Conservation (phyloP, 37 sponge, comb jelly and placozoan species). For the Diacarnus erythraeanus region DNA sequence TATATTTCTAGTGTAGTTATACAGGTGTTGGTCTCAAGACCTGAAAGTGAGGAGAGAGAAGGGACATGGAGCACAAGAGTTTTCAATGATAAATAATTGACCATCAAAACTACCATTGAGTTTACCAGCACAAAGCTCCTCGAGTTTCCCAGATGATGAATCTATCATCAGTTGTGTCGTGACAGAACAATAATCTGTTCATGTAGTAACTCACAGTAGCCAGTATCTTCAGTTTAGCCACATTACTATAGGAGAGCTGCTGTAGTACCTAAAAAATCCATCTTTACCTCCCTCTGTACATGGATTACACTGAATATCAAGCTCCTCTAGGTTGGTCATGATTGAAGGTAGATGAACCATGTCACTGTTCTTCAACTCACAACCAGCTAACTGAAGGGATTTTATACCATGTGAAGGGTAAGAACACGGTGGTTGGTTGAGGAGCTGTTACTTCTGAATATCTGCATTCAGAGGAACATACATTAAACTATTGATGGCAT, state of each 20-base stretch:
- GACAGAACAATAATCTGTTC: too few relatives aligned
- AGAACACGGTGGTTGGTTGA: constrained; percentile 1
- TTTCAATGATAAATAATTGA: too few relatives aligned
- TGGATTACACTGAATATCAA: neutral
- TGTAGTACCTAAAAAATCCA: too few relatives aligned
- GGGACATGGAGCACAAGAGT: neutral
- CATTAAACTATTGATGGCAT: constrained; percentile 43
- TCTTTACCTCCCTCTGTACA: too few relatives aligned
- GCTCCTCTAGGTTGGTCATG: neutral
- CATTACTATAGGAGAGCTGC: too few relatives aligned
- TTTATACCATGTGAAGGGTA: neutral
- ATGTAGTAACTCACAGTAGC: too few relatives aligned
- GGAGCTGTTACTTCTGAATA: constrained; percentile 18
- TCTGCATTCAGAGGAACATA: constrained; percentile 40
- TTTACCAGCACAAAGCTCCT: neutral
- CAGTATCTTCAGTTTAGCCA: too few relatives aligned
- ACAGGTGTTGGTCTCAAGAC: neutral
- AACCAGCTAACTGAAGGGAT: neutral
- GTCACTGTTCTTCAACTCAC: neutral
- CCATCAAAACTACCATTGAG: neutral
- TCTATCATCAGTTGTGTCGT: too few relatives aligned
- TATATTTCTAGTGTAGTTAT: too few relatives aligned
- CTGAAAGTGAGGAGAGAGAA: neutral
- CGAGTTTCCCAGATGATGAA: too few relatives aligned
- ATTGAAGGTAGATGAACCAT: neutral